phyloP scores from a whole-genome alignment of 1,140 invertebrate species.

The Melitaea cinxia region DNA sequence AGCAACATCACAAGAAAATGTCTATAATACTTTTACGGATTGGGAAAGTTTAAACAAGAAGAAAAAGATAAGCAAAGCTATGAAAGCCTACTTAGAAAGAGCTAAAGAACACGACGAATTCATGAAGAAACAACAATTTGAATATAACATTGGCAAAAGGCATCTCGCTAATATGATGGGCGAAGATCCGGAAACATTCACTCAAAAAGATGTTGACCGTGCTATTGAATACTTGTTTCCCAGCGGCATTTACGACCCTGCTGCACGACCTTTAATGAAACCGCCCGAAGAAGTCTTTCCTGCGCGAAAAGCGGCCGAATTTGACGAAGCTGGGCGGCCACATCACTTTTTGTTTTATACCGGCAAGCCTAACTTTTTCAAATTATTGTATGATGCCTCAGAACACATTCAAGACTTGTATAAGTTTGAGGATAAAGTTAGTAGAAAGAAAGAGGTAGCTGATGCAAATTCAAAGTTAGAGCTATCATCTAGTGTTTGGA shows the following conservation, averaged over 20 bases:
- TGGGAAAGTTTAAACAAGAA: constrained; percentile 78
- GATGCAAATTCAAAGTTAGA: constrained; percentile 84
- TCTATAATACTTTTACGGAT: constrained; percentile 60
- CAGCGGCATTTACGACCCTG: constrained; percentile 91
- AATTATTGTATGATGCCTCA: constrained; percentile 89
- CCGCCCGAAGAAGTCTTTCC: constrained; percentile 93
- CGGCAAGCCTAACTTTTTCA: constrained; percentile 90
- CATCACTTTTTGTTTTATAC: constrained; percentile 96
- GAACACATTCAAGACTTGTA: constrained; percentile 85
- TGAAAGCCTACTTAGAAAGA: constrained; percentile 93
- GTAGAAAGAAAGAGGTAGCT: constrained; percentile 82
- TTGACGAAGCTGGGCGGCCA: constrained; percentile 93
- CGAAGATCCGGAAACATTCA: constrained; percentile 92
- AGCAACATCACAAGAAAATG: constrained; percentile 39
- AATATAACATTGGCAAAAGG: constrained; percentile 95
- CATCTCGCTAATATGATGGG: constrained; percentile 99
- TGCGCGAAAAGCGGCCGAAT: constrained; percentile 93
- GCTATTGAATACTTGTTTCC: constrained; percentile 96
- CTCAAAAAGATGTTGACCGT: constrained; percentile 92
- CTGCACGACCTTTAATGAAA: constrained; percentile 92
- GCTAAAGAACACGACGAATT: constrained; percentile 92
- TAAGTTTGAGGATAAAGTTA: constrained; percentile 86
- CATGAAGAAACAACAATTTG: constrained; percentile 89
- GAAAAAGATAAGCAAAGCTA: constrained; percentile 90
- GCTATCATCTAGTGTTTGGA: constrained; percentile 82